phyloP scores from a whole-genome alignment of 1,140 invertebrate genomes.

The Bombus pyrosoma region DNA sequence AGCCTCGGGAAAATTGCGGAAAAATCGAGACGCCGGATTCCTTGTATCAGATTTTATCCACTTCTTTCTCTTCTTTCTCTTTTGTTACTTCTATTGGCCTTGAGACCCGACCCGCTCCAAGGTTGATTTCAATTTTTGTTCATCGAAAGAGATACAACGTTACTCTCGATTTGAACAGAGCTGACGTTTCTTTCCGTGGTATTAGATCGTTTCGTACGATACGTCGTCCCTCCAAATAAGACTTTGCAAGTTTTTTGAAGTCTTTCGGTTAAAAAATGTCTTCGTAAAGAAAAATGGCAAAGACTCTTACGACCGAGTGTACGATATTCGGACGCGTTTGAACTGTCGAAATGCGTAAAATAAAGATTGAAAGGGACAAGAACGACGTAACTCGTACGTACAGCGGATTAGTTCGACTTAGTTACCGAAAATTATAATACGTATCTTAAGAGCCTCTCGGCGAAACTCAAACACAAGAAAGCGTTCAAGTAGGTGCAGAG shows the following conservation, averaged over 20 bases:
- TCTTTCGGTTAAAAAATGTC: no score
- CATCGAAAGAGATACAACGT: no score
- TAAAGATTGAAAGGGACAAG: neutral
- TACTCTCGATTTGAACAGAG: neutral
- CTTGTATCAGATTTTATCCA: conserved; percentile 17
- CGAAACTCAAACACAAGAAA: neutral
- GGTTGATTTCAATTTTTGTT: neutral
- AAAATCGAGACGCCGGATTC: conserved; percentile 32
- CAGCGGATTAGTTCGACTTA: neutral
- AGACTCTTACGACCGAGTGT: no score
- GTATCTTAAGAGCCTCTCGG: neutral
- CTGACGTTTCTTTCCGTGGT: neutral
- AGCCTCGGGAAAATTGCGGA: conserved; percentile 38
- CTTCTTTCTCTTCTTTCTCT: neutral
- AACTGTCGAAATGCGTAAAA: neutral
- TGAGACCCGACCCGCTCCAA: neutral
- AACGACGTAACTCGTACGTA: neutral
- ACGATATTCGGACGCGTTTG: neutral
- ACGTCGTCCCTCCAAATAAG: no score
- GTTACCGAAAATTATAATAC: neutral
- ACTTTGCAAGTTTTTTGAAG: no score
- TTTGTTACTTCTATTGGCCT: neutral
- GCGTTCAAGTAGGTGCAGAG: neutral
- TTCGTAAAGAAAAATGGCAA: no score
- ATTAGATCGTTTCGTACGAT: fast-evolving